phyloP scores from a whole-genome alignment of 1,140 invertebrate species.

The Sycophila sp. region DNA sequence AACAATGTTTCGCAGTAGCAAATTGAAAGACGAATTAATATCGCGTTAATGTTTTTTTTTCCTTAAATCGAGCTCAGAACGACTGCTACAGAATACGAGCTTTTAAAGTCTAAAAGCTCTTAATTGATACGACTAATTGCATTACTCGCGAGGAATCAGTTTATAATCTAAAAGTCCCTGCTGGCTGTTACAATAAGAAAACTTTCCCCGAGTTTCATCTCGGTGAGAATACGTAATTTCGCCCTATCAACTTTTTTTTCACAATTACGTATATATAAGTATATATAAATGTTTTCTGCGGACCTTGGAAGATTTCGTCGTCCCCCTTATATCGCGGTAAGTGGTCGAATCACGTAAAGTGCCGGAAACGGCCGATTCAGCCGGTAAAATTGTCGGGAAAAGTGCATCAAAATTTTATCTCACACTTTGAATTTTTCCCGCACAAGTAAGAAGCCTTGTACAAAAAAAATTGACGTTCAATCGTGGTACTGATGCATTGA shows the following conservation, averaged over 20 bases:
- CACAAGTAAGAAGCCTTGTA: no score
- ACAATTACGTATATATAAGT: no score
- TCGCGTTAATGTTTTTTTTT: no score
- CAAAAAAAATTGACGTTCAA: no score
- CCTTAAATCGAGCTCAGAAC: no score
- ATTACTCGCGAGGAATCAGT: conserved; percentile 41
- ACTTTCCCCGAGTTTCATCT: no score
- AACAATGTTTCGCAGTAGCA: no score
- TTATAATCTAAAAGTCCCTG: neutral
- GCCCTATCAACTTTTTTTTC: neutral
- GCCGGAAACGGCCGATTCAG: conserved; percentile 14
- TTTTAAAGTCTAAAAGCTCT: conserved; percentile 52
- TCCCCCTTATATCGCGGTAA: neutral
- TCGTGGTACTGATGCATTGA: no score
- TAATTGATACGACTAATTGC: conserved; percentile 60
- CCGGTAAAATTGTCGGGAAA: neutral
- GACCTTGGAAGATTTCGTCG: neutral
- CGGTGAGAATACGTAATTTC: neutral
- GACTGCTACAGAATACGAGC: conserved; percentile 30
- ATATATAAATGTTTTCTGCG: conserved; percentile 6
- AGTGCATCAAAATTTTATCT: conserved; percentile 12
- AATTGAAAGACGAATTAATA: no score
- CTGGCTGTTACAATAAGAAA: no score
- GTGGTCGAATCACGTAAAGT: conserved; percentile 7
- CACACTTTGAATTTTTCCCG: neutral